Evolutionary conservation across 2,797 vertebrate species (phyloP).

Genomic region (Betta splendens): DNA sequence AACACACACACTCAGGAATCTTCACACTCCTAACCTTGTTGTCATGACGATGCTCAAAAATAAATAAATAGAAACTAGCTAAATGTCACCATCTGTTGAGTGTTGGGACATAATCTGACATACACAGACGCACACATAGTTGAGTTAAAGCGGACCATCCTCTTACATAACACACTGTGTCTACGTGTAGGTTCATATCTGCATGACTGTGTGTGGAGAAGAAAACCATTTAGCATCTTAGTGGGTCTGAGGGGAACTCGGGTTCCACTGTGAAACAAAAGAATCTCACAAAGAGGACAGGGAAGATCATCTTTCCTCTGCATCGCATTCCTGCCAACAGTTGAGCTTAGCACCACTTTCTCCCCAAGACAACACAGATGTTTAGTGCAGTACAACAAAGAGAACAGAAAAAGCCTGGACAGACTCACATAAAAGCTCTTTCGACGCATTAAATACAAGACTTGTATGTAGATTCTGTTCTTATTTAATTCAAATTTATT

Average conservation of each 20-base stretch:
- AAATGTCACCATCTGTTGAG: constrained; percentile 72
- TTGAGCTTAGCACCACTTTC: constrained; percentile 47
- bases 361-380: constrained; percentile 37
- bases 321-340: constrained; percentile 39
- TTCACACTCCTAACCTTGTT: constrained; percentile 60
- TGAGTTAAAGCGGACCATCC: constrained; percentile 4
- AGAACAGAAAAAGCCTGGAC: constrained; percentile 6
- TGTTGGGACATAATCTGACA: constrained; percentile 38
- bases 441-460: too few species aligned
- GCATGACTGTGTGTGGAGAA: constrained; percentile 37
- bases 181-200: constrained; percentile 18
- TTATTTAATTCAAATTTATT: too few species aligned
- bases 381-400: too few species aligned
- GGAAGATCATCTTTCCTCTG: constrained; percentile 42
- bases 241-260: constrained; percentile 43
- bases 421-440: too few species aligned
- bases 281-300: constrained; percentile 38
- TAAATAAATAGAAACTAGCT: background rate
- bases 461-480: too few species aligned
- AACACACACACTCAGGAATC: constrained; percentile 32
- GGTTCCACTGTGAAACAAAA: constrained; percentile 48
- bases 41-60: constrained; percentile 22
- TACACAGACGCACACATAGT: constrained; percentile 5
- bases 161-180: constrained; percentile 23
- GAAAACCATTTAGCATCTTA: constrained; percentile 38